A percentile compares a stretch with the other conserved stretches of the same genome.
Evolutionary conservation across 2,888 invertebrate genomes (phyloP).

Genomic region (Argynnis bischoffii): DNA sequence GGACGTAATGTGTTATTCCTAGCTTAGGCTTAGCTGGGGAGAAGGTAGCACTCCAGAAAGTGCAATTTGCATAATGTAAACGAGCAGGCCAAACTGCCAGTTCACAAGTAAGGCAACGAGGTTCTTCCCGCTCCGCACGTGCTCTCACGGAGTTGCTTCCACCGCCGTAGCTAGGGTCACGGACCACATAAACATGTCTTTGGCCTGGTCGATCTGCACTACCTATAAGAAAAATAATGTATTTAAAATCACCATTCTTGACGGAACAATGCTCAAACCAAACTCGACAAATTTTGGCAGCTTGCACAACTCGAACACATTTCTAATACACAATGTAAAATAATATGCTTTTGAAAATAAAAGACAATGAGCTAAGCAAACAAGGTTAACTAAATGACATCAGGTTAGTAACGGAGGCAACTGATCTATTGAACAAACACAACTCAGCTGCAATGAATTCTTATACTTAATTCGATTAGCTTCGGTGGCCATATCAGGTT

Average conservation of each 20-base stretch:
- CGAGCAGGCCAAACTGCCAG: slow-evolving; percentile 90
- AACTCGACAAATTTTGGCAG: slow-evolving; percentile 28
- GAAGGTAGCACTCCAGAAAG: slow-evolving; percentile 91
- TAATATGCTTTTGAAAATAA: slow-evolving; percentile 31
- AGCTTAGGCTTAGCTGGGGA: slow-evolving; percentile 77
- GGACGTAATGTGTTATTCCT: slow-evolving; percentile 86
- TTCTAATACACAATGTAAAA: slow-evolving; percentile 28
- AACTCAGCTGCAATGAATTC: slow-evolving; percentile 68
- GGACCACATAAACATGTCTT: slow-evolving; percentile 93
- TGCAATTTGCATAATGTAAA: slow-evolving; percentile 92
- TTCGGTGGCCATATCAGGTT: slow-evolving; percentile 69
- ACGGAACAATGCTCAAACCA: slow-evolving; percentile 19
- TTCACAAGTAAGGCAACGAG: slow-evolving; percentile 94
- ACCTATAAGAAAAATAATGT: slow-evolving; percentile 70
- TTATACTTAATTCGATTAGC: slow-evolving; percentile 79
- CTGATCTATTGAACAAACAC: slow-evolving; percentile 48
- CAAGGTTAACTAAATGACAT: slow-evolving; percentile 33
- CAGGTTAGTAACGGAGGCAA: slow-evolving; percentile 41
- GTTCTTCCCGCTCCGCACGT: slow-evolving; percentile 84
- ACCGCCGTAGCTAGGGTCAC: slow-evolving; percentile 87
- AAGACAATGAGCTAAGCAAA: slow-evolving; percentile 34
- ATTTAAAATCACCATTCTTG: slow-evolving; percentile 16
- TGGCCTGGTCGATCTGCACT: slow-evolving; percentile 93
- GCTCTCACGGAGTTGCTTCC: slow-evolving; percentile 75
- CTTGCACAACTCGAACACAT: slow-evolving; percentile 28